A percentile compares a stretch with the other conserved stretches of the same genome.
Evolutionary conservation across 2,113 vertebrate species (phyloP).

Genomic region (Uropsilus gracilis): DNA sequence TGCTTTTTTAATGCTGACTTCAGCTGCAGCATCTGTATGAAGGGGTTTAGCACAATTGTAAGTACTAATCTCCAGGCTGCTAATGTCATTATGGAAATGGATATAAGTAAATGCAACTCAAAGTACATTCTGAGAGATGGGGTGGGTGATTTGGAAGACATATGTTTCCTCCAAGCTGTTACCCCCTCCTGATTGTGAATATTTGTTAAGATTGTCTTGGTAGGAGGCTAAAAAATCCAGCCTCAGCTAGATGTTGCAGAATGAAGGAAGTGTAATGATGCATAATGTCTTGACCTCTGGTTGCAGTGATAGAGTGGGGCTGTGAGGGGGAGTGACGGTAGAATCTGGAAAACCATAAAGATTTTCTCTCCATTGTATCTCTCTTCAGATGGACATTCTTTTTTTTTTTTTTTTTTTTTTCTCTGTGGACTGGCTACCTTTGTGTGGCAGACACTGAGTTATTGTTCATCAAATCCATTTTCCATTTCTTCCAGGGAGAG

Average conservation of each 20-base stretch:
- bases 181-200: not conserved
- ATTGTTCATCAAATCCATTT: not conserved
- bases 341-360: not conserved
- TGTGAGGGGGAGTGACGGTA: not conserved
- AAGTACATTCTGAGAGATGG: not conserved
- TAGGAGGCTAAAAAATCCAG: not conserved
- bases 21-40: conserved; percentile 70
- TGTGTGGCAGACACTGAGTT: not conserved
- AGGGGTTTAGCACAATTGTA: conserved; percentile 54
- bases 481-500: not conserved
- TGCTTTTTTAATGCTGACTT: conserved; percentile 76
- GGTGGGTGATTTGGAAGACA: conserved; percentile 2
- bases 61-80: conserved; percentile 51
- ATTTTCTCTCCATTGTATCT: not conserved
- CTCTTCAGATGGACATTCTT: not conserved
- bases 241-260: not conserved
- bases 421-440: not conserved
- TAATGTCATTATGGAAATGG: conserved; percentile 26
- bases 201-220: conserved; percentile 18
- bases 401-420: not conserved
- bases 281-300: not conserved
- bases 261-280: not conserved
- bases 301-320: not conserved
- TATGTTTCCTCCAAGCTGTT: not conserved
- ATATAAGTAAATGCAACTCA: conserved; percentile 44